Evolutionary conservation across 2,888 invertebrate species (phyloP), one percentile per base, ranked within the genome.

Genomic region (Zeuzera pyrina): DNA sequence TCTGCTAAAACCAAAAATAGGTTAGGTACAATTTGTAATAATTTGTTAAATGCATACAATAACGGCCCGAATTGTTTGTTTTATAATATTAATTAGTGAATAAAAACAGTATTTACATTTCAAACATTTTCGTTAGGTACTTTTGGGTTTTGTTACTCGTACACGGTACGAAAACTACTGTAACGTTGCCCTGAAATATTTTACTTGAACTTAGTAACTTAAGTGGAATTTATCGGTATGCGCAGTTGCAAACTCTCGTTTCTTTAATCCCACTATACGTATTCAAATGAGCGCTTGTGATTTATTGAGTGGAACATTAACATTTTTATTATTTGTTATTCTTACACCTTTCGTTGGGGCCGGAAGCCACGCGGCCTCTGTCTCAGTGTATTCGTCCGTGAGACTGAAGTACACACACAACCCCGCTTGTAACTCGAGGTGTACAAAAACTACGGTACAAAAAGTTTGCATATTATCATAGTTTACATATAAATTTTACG

Each of bases 271-370:
- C 61, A 57, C 65, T 54, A 79, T 77, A 76, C 60, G 74, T 76
- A 83, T 83, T 78, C 79, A 83, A 81, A 84, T 83, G 79, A 83
- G 78, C 59, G 53, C 70, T 71, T 74, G 77, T 85, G 84, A 84
- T 85, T 85, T 84, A 84, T 84, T 79, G 84, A 84, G 84, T 84
- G 84, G 84, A 81, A 79, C 77, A 84, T 85, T 84, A 73, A 70
- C 84, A 84, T 84, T 83, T 84, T 84, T 83, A 84, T 84, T 84
- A 84, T 85, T 84, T 85, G 84, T 85, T 85, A 84, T 85, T 84
- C 74, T 84, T 83, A 71, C 73, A 74, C 73, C 72, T 76, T 73
- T 71, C 60, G 60, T 49, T 64, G 57, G 76, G 79, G 78, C 76
- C 77, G 81, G 83, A 78, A 81, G 81, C 73, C 79, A 78, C 78